Conservation (phyloP, 1,140 invertebrate genomes). For the Vanessa tameamea region DNA sequence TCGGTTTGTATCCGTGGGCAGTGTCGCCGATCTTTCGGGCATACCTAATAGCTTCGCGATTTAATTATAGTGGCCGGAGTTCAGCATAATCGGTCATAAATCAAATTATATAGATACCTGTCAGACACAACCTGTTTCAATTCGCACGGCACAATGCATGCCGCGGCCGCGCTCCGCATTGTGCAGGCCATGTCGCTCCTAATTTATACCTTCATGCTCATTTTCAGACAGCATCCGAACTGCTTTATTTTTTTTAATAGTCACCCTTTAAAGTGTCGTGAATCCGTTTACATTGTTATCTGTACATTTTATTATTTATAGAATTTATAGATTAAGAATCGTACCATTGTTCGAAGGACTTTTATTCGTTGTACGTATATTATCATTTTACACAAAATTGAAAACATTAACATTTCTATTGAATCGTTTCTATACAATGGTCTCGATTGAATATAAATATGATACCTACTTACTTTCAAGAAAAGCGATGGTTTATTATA, state of each 20-base stretch:
- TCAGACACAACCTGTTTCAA: constrained; percentile 76
- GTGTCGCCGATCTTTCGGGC: constrained; percentile 71
- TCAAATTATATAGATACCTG: constrained; percentile 77
- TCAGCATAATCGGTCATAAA: constrained; percentile 76
- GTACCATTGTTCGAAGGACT: constrained; percentile 57
- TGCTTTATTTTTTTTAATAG: constrained; percentile 57
- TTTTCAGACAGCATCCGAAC: constrained; percentile 50
- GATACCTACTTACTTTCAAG: neutral
- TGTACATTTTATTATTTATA: constrained; percentile 46
- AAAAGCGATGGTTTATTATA: neutral
- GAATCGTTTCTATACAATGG: constrained; percentile 25
- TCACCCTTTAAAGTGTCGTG: constrained; percentile 42
- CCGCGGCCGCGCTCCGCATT: constrained; percentile 54
- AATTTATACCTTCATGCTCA: constrained; percentile 79
- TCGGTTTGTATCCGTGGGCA: constrained; percentile 64
- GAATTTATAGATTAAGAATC: constrained; percentile 62
- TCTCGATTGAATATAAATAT: neutral
- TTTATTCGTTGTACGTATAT: constrained; percentile 46
- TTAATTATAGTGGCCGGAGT: constrained; percentile 75
- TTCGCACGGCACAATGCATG: constrained; percentile 69
- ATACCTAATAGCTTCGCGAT: constrained; percentile 72
- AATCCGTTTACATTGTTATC: constrained; percentile 37
- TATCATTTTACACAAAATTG: constrained; percentile 69
- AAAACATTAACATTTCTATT: constrained; percentile 66
- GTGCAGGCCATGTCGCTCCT: constrained; percentile 58